A percentile compares a stretch with the other conserved stretches of the same genome.
phyloP scores from a whole-genome alignment of 2,113 vertebrate species.

The Pyrgilauda ruficollis region DNA sequence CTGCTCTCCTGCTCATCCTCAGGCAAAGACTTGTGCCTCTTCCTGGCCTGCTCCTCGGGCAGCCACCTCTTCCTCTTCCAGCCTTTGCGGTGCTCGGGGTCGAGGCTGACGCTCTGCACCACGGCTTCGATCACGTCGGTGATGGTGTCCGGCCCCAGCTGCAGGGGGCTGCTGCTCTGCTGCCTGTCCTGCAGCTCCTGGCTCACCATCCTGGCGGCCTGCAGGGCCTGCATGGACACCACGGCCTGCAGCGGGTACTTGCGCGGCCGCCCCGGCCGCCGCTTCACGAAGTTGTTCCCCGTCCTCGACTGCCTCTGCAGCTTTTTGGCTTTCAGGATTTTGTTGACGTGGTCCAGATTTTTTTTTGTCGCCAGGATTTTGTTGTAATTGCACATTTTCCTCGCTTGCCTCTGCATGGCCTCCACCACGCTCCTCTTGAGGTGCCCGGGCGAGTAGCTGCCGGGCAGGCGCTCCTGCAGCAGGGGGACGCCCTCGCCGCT shows the following conservation, averaged over 20 bases:
- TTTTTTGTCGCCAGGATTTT: conserved; percentile 84
- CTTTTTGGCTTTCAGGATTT: conserved; percentile 83
- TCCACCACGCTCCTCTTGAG: conserved; percentile 79
- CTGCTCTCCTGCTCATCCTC: conserved; percentile 70
- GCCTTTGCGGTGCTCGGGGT: conserved; percentile 78
- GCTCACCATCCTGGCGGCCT: conserved; percentile 49
- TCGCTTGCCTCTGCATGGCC: conserved; percentile 79
- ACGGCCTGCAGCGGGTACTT: conserved; percentile 82
- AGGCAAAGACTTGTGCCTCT: conserved; percentile 62
- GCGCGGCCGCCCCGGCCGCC: conserved; percentile 88
- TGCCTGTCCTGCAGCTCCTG: conserved; percentile 50
- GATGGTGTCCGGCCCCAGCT: conserved; percentile 67
- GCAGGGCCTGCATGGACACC: conserved; percentile 71
- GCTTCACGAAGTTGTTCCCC: conserved; percentile 85
- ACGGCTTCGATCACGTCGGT: conserved; percentile 82
- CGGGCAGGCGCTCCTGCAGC: conserved; percentile 55
- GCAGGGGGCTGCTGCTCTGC: conserved; percentile 47
- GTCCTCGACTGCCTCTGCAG: conserved; percentile 78
- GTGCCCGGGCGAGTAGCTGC: conserved; percentile 52
- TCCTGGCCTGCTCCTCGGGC: conserved; percentile 69
- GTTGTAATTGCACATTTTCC: conserved; percentile 82
- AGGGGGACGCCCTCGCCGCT: conserved; percentile 26
- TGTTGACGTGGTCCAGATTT: conserved; percentile 83
- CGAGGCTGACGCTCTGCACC: conserved; percentile 77
- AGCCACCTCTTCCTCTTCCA: conserved; percentile 85